These are phyloP conservation scores for Plagodis pulveraria DNA, from an alignment of 2,888 invertebrate species.

Conservation along the genomic window DNA sequence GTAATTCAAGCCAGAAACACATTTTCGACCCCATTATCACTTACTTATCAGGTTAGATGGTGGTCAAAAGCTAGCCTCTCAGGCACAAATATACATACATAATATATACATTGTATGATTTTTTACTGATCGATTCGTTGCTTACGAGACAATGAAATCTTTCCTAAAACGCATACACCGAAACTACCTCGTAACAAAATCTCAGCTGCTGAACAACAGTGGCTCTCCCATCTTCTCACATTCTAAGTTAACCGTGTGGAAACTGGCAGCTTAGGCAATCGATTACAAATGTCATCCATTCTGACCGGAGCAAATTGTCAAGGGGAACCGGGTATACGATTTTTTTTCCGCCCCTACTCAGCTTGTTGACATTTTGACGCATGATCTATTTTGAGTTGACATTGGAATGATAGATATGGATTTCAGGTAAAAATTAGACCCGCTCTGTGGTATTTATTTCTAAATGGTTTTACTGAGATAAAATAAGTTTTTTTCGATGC, in stretches of 20 bases:
- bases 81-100: too few species aligned
- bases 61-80: too few species aligned
- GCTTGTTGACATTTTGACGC: constrained; percentile 67
- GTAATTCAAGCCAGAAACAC: too few species aligned
- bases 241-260: constrained; percentile 47
- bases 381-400: constrained; percentile 57
- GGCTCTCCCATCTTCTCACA: constrained; percentile 19
- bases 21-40: too few species aligned
- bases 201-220: constrained; percentile 13
- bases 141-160: too few species aligned
- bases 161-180: too few species aligned
- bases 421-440: constrained; percentile 36
- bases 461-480: neutral
- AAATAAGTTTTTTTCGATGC: too few species aligned
- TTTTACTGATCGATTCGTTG: too few species aligned
- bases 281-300: constrained; percentile 57
- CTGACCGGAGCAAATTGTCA: constrained; percentile 68
- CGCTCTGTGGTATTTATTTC: neutral
- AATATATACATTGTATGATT: too few species aligned
- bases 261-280: constrained; percentile 52
- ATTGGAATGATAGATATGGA: constrained; percentile 40
- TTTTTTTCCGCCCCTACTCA: constrained; percentile 60
- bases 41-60: too few species aligned
- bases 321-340: constrained; percentile 48
- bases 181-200: neutral